These are phyloP conservation scores for Hypena proboscidalis DNA, from an alignment of 2,888 invertebrate genomes.

Conservation along the genomic window DNA sequence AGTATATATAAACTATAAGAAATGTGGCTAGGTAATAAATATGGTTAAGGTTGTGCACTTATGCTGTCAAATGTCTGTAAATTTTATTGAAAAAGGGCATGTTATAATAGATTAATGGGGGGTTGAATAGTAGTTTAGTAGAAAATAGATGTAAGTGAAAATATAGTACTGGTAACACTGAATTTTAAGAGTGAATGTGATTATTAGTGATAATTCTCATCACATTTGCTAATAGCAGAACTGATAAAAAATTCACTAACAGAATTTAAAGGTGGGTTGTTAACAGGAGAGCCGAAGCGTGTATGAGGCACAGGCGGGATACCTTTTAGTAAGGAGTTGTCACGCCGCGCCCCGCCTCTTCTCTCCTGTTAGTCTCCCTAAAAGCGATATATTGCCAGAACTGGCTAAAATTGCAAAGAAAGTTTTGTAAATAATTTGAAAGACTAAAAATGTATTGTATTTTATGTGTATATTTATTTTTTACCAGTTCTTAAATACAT, in stretches of 20 bases:
- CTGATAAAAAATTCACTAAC: constrained; percentile 15
- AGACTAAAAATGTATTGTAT: background rate
- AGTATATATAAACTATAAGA: background rate
- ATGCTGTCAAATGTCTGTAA: constrained; percentile 11
- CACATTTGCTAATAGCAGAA: constrained; percentile 15
- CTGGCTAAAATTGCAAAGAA: too few species aligned
- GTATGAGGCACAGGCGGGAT: too few species aligned
- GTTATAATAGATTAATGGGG: constrained; percentile 8
- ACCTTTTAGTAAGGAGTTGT: too few species aligned
- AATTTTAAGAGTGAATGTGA: constrained; percentile 15
- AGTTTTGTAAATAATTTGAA: too few species aligned
- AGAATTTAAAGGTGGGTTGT: too few species aligned
- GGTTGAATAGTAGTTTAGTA: constrained; percentile 20
- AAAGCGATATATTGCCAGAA: too few species aligned
- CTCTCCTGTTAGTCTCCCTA: too few species aligned
- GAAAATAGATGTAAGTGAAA: constrained; percentile 25
- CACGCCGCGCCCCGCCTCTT: too few species aligned
- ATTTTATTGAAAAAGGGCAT: constrained; percentile 23
- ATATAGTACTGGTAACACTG: constrained; percentile 26
- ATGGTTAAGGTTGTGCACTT: constrained; percentile 34
- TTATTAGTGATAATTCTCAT: constrained; percentile 12
- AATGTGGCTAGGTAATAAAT: constrained; percentile 22
- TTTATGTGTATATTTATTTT: background rate
- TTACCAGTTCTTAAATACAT: constrained; percentile 15
- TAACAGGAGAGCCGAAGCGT: too few species aligned